Conservation (phyloP, 2,113 vertebrate species). For the Lamprotornis superbus region DNA sequence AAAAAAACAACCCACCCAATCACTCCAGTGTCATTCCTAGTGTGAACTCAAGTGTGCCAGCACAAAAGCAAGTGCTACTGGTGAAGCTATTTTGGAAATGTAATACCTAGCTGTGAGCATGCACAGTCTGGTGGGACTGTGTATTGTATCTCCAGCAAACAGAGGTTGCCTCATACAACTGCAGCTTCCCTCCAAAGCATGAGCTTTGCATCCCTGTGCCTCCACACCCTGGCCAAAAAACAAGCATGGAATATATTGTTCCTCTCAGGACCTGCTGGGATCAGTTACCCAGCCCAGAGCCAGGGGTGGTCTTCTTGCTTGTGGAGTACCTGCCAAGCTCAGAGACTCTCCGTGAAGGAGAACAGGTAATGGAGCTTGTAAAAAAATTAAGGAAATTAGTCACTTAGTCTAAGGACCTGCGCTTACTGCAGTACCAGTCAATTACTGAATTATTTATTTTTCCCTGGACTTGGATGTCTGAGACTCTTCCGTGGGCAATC, state of each 20-base stretch:
- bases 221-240: background rate
- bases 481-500: background rate
- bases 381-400: background rate
- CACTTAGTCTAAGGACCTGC: background rate
- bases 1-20: background rate
- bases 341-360: background rate
- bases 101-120: background rate
- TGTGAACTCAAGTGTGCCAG: background rate
- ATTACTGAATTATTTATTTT: background rate
- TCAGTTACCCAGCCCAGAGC: background rate
- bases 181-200: background rate
- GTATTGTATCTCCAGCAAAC: background rate
- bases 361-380: background rate
- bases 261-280: background rate
- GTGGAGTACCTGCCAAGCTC: background rate
- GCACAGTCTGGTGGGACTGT: background rate
- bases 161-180: background rate
- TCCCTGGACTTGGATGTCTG: background rate
- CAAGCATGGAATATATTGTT: background rate
- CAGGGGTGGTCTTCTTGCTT: background rate
- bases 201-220: background rate
- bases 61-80: background rate
- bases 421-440: background rate
- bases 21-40: background rate
- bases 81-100: background rate